A percentile compares a stretch with the other conserved stretches of the same genome.
Conservation (phyloP, 2,113 vertebrate genomes). For the Phylloscopus trochiloides region DNA sequence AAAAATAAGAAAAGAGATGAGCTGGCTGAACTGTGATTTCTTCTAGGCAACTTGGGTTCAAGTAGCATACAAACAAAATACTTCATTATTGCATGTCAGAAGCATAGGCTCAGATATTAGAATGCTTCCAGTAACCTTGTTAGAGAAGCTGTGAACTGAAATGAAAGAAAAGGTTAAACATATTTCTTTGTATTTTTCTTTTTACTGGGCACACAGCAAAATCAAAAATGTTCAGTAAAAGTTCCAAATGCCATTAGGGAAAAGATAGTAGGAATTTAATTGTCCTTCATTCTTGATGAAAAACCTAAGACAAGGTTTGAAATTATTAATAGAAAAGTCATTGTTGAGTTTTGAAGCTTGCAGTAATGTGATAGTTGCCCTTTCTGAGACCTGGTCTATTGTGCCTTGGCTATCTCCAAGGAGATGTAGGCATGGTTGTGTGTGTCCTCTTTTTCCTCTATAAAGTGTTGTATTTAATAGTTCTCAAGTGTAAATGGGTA, state of each 20-base stretch:
- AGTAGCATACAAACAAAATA: neutral
- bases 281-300: neutral
- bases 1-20: neutral
- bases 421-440: neutral
- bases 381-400: constrained; percentile 11
- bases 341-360: neutral
- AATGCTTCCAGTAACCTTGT: neutral
- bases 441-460: neutral
- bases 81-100: neutral
- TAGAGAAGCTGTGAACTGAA: neutral
- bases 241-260: neutral
- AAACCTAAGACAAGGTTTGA: neutral
- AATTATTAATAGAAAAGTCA: neutral
- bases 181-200: neutral
- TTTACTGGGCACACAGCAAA: neutral
- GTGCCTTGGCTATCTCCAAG: neutral
- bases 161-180: neutral
- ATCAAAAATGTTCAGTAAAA: neutral
- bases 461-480: neutral
- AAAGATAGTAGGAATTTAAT: neutral
- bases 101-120: neutral
- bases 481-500: constrained; percentile 2
- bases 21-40: neutral
- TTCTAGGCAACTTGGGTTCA: neutral
- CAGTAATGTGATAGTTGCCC: neutral